A percentile compares a stretch with the other conserved stretches of the same genome.
phyloP scores from a whole-genome alignment of 2,888 invertebrate species.

The Entomobrya multifasciata region DNA sequence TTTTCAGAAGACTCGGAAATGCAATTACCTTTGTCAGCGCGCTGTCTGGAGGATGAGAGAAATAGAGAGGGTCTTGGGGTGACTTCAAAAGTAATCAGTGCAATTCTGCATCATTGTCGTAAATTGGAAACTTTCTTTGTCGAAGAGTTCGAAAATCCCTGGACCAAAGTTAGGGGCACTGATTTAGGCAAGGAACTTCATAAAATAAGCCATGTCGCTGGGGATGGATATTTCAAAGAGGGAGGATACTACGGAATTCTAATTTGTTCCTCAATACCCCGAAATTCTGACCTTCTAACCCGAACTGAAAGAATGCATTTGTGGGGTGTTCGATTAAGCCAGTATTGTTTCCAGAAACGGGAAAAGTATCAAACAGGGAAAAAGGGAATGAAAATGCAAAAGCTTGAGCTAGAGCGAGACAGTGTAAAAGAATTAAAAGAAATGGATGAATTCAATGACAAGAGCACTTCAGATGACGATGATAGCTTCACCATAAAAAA shows the following conservation, averaged over 20 bases:
- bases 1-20: background rate
- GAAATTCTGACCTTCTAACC: background rate
- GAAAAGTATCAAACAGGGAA: background rate
- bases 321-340: constrained; percentile 46
- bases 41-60: background rate
- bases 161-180: constrained; percentile 29
- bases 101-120: background rate
- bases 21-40: too few species aligned
- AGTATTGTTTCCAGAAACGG: constrained; percentile 5
- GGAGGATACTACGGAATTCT: constrained; percentile 45
- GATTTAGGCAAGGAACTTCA: background rate
- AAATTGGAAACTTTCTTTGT: constrained; percentile 48
- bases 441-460: background rate
- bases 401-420: background rate
- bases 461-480: background rate
- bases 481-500: background rate
- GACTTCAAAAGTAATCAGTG: background rate
- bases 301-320: constrained; percentile 47
- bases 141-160: constrained; percentile 56
- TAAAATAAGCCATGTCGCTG: constrained; percentile 28
- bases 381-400: too few species aligned
- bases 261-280: background rate
- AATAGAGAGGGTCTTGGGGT: constrained; percentile 10
- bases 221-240: background rate
- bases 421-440: background rate